Percentiles rank a stretch among this genome's conserved stretches.
phyloP scores from a whole-genome alignment of 1,140 invertebrate genomes.

The Anastrepha ludens region DNA sequence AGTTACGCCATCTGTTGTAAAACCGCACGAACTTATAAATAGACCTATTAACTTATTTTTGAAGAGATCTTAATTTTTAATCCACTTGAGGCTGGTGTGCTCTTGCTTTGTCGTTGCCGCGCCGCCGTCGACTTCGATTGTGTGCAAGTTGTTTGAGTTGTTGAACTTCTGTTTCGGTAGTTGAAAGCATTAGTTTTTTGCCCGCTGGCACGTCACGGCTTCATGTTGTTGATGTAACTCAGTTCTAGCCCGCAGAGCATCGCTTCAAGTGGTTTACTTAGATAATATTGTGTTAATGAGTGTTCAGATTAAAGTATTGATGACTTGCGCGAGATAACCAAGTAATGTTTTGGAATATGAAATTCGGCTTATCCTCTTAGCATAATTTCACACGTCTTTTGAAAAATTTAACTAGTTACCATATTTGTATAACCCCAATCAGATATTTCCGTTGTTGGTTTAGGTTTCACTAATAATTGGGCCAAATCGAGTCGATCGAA shows the following conservation, averaged over 20 bases:
- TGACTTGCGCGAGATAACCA: neutral
- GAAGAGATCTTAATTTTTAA: conserved; percentile 13
- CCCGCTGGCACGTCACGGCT: neutral
- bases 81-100: neutral
- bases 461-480: no score
- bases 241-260: neutral
- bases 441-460: no score
- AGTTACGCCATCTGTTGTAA: no score
- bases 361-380: no score
- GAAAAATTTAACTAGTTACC: no score
- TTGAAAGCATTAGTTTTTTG: neutral
- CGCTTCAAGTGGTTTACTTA: neutral
- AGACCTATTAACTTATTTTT: neutral
- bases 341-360: no score
- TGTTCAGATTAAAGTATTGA: neutral
- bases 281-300: conserved; percentile 8
- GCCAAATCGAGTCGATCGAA: no score
- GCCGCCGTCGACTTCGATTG: neutral
- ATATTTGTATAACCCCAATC: no score
- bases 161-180: conserved; percentile 20
- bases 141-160: neutral
- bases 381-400: neutral
- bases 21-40: no score
- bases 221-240: neutral
- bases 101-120: conserved; percentile 10